Conservation (phyloP, 2,113 vertebrate species). For the Hippocampus guttulatus region DNA sequence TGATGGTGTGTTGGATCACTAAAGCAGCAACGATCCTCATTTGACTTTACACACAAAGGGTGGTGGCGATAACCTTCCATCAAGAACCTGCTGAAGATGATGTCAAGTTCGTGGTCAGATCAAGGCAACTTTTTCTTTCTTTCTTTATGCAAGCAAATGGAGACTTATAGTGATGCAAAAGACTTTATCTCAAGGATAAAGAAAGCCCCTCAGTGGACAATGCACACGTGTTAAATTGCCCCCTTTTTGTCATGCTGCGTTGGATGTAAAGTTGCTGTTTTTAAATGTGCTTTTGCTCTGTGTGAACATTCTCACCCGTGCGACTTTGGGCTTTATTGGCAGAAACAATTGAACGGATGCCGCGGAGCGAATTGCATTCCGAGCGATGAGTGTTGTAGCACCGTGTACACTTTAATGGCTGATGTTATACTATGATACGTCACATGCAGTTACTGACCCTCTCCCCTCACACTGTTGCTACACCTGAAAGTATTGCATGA, state of each 20-base stretch:
- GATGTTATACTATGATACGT: neutral
- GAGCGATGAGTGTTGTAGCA: constrained; percentile 17
- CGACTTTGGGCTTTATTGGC: neutral
- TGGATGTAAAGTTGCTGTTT: constrained; percentile 6
- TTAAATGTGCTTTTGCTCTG: constrained; percentile 22
- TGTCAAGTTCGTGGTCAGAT: constrained; percentile 12
- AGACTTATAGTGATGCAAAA: neutral
- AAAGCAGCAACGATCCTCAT: neutral
- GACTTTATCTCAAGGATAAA: constrained; percentile 6
- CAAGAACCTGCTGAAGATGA: constrained; percentile 16
- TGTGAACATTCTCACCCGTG: constrained; percentile 5
- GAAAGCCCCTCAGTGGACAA: constrained; percentile 9
- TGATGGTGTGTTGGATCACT: constrained; percentile 14
- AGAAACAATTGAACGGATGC: constrained; percentile 35
- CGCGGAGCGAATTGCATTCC: constrained; percentile 31
- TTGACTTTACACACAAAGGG: constrained; percentile 12
- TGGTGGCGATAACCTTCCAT: neutral
- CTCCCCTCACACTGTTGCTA: constrained; percentile 16
- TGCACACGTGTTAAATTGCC: constrained; percentile 35
- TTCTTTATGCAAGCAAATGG: constrained; percentile 8
- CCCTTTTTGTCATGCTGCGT: constrained; percentile 17
- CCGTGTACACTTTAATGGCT: constrained; percentile 3
- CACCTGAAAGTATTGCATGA: neutral
- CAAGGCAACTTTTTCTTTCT: neutral
- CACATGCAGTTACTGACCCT: constrained; percentile 18